A percentile compares a stretch with the other conserved stretches of the same genome.
Evolutionary conservation across 1,140 invertebrate species (phyloP).

Genomic region (Aphaenogaster floridana): DNA sequence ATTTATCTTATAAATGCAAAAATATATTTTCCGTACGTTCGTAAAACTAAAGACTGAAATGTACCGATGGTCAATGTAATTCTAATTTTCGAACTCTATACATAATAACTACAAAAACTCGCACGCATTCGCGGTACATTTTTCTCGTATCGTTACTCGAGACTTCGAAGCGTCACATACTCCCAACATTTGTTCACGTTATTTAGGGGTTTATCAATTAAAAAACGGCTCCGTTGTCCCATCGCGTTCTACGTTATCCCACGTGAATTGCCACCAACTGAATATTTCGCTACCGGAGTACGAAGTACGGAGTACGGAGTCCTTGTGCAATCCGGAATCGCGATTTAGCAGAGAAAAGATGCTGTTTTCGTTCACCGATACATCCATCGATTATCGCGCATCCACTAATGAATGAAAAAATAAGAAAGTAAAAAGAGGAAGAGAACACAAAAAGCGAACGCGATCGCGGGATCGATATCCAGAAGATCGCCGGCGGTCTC

Average conservation of each 20-base stretch:
- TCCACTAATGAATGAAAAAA: not conserved
- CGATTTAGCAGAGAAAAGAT: not conserved
- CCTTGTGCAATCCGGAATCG: not conserved
- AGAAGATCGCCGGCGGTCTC: not conserved
- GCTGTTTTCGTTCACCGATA: not conserved
- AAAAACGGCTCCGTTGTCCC: not conserved
- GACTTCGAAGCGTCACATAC: constrained; percentile 19
- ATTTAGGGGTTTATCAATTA: not conserved
- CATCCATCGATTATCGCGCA: not conserved
- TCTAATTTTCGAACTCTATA: not conserved
- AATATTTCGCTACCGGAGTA: not conserved
- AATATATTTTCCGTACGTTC: not conserved
- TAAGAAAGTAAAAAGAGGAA: not conserved
- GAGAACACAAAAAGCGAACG: constrained; percentile 18
- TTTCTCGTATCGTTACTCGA: not conserved
- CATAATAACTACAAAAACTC: not conserved
- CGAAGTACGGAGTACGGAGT: too few species aligned
- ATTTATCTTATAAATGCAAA: constrained; percentile 18
- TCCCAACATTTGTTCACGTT: not conserved
- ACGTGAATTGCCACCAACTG: constrained; percentile 10
- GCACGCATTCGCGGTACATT: not conserved
- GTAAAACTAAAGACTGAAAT: not conserved
- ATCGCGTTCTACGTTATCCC: not conserved
- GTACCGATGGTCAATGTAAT: not conserved
- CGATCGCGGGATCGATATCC: constrained; percentile 10